A percentile compares a stretch with the other conserved stretches of the same genome.
phyloP scores from a whole-genome alignment of 2,797 vertebrate species.

The Limnodromus scolopaceus region DNA sequence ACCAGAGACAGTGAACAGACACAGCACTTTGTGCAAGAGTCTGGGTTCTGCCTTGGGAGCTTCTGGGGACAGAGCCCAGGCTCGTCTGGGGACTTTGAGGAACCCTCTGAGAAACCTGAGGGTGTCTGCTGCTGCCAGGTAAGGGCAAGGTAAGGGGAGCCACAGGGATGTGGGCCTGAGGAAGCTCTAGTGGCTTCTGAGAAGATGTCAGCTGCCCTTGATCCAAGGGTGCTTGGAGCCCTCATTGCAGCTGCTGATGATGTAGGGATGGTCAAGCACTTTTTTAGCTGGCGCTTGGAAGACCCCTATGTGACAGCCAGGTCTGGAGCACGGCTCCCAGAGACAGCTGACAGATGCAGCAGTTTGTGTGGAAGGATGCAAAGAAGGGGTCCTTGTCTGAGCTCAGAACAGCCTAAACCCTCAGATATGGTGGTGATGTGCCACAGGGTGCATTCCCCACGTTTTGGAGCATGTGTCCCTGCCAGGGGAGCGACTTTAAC shows the following conservation, averaged over 20 bases:
- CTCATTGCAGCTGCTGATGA: neutral
- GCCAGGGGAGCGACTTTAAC: neutral
- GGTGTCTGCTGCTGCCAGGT: fast-evolving
- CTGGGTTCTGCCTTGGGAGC: neutral
- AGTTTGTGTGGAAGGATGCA: neutral
- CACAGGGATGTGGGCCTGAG: neutral
- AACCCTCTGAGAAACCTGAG: neutral
- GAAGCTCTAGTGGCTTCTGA: neutral
- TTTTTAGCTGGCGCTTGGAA: neutral
- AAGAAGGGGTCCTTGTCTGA: neutral
- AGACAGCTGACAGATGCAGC: neutral
- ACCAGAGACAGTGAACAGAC: neutral
- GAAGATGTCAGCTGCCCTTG: neutral
- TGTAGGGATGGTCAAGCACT: neutral
- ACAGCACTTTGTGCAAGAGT: neutral
- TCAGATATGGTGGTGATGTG: neutral
- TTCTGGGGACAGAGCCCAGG: too few relatives aligned
- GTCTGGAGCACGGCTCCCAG: neutral
- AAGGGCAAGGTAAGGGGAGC: neutral
- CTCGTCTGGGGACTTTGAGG: neutral
- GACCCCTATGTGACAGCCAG: neutral
- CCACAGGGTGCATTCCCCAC: neutral
- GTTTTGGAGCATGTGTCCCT: neutral
- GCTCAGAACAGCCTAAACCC: neutral
- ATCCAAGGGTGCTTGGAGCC: neutral